Evolutionary conservation across 2,888 invertebrate genomes (phyloP), one percentile per base, ranked within the genome.

Genomic region (Allygus modestus): DNA sequence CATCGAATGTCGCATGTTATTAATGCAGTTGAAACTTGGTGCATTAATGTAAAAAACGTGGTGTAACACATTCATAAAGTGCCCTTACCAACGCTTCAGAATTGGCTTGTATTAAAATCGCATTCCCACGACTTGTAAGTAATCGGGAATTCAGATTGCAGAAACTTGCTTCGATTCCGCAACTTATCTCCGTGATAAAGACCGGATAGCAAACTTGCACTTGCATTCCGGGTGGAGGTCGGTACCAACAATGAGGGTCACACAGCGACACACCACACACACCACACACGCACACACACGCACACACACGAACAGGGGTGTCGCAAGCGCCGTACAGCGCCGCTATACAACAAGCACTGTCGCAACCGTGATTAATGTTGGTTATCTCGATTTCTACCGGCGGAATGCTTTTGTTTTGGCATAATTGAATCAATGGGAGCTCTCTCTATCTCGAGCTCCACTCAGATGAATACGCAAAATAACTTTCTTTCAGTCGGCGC

Each of bases 361-460:
- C 73, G 43, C 23, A 37, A 37, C 31, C 37, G 28, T 84, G 84
- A 84, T 84, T 84, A 84, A 84, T 84, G 84, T 84, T 28, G 28
- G 81, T 81, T 84, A 84, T 84, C 84, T 81, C 84, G 84, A 81
- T 84, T 79, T 81, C 77, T 84, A 79, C 65, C 51, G 84, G 69
- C 31, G 84, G 81, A 69, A 71, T 79, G 79, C 84, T 81, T 84
- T 84, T 84, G 84, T 84, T 84, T 82, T 81, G 84, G 79, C 61
- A 79, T 84, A 84, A 84, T 84, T 84, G 84, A 84, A 84, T 81
- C 84, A 84, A 58, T 65, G 84, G 81, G 81, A 79, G 79, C 79
- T 77, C 79, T 54, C 31, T 54, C 31, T 73, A 75, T 65, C 58
- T 58, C 51, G 17, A 15, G 15, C 51, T 51, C 58, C 26, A 26